These are phyloP conservation scores for Augochlorella aurata DNA, from an alignment of 2,888 invertebrate species.

Conservation along the genomic window DNA sequence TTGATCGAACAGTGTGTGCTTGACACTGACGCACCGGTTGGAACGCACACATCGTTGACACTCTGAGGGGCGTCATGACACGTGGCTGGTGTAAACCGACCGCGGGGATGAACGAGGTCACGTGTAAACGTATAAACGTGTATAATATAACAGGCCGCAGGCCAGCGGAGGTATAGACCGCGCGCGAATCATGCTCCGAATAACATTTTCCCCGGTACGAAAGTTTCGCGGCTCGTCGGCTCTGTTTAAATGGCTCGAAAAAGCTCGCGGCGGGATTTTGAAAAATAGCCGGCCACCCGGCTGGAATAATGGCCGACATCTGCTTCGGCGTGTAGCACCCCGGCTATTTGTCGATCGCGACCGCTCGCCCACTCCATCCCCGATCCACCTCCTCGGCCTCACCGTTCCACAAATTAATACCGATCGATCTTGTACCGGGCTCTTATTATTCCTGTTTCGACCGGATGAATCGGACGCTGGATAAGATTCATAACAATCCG, in stretches of 20 bases:
- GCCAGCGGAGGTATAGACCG: conserved; percentile 2
- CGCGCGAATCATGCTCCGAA: conserved; percentile 5
- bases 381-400: background rate
- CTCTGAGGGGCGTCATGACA: conserved; percentile 43
- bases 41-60: conserved; percentile 32
- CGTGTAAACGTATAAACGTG: conserved; percentile 52
- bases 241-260: background rate
- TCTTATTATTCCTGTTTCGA: conserved; percentile 7
- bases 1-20: conserved; percentile 18
- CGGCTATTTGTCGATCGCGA: conserved; percentile 21
- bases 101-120: conserved; percentile 24
- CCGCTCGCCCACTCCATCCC: background rate
- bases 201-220: conserved; percentile 51
- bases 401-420: conserved; percentile 1
- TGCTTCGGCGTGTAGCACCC: conserved; percentile 12
- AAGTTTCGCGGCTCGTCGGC: conserved; percentile 28
- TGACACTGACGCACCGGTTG: conserved; percentile 22
- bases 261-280: conserved; percentile 16
- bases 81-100: conserved; percentile 56
- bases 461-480: conserved; percentile 7
- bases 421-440: background rate
- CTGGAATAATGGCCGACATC: conserved; percentile 23
- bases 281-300: conserved; percentile 8
- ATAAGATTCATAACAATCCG: conserved; percentile 29
- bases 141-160: conserved; percentile 51